Evolutionary conservation across 2,888 invertebrate genomes (phyloP).

Genomic region (Tenthredo distinguenda): DNA sequence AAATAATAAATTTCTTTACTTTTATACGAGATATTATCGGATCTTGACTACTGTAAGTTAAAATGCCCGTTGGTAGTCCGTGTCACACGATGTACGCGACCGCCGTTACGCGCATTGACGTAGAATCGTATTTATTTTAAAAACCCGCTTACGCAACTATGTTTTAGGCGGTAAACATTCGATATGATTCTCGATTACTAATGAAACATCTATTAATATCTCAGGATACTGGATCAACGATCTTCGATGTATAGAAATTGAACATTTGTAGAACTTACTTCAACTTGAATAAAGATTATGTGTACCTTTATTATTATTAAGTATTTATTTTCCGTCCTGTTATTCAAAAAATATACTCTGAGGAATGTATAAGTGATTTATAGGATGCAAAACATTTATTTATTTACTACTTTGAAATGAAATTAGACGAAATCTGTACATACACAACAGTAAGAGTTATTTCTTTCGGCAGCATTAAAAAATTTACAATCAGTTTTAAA

Average conservation of each 20-base stretch:
- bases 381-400: slow-evolving; percentile 74
- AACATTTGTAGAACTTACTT: neutral
- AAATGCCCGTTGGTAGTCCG: slow-evolving; percentile 61
- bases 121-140: slow-evolving; percentile 15
- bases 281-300: neutral
- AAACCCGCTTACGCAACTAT: slow-evolving; percentile 36
- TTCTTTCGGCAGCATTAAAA: slow-evolving; percentile 61
- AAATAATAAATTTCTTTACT: neutral
- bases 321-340: neutral
- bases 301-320: neutral
- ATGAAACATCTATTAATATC: neutral
- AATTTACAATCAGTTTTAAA: slow-evolving; percentile 6
- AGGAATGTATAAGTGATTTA: slow-evolving; percentile 17
- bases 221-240: neutral
- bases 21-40: neutral
- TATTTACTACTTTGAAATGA: slow-evolving; percentile 63
- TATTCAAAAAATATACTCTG: neutral
- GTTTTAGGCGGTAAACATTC: slow-evolving; percentile 8
- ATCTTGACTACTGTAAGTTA: slow-evolving; percentile 51
- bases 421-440: slow-evolving; percentile 66
- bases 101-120: slow-evolving; percentile 22
- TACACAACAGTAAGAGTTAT: slow-evolving; percentile 63
- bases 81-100: slow-evolving; percentile 52
- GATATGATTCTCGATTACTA: neutral
- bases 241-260: neutral